Conservation (phyloP, 2,113 vertebrate genomes). For the Hylia prasina region DNA sequence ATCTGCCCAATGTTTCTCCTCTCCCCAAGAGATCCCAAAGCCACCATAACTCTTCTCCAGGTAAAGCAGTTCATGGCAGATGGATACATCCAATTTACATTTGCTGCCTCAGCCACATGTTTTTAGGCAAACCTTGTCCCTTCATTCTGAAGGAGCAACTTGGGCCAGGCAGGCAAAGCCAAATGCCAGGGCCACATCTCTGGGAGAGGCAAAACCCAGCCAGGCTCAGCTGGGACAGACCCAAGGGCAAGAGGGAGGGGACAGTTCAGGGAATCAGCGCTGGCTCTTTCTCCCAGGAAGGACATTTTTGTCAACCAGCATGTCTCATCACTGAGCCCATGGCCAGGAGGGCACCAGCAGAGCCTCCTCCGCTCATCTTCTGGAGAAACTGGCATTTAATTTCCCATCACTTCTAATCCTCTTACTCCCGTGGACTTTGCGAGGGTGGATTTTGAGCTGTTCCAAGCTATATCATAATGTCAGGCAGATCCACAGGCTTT, state of each 20-base stretch:
- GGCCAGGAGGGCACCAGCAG: neutral
- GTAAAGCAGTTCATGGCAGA: neutral
- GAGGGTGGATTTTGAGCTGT: slow-evolving; percentile 14
- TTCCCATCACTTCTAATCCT: slow-evolving; percentile 21
- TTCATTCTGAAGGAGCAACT: neutral
- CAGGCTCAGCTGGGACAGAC: neutral
- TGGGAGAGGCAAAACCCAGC: neutral
- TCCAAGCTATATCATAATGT: neutral
- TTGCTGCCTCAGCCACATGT: neutral
- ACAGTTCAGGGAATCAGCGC: accelerated
- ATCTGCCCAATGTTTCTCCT: neutral
- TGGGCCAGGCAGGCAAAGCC: neutral
- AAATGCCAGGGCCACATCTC: neutral
- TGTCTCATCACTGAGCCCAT: neutral
- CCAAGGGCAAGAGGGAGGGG: neutral
- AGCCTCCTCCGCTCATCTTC: neutral
- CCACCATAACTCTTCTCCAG: neutral
- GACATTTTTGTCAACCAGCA: neutral
- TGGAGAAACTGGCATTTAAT: slow-evolving; percentile 6
- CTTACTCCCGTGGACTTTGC: slow-evolving; percentile 19
- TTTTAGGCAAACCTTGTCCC: neutral
- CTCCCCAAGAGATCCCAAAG: neutral
- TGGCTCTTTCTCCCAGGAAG: neutral
- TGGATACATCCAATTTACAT: neutral
- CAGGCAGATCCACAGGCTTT: neutral